Percentiles rank a stretch among this genome's conserved stretches.
These are phyloP conservation scores for Poicephalus gulielmi DNA, from an alignment of 2,113 vertebrate species.

Conservation along the genomic window DNA sequence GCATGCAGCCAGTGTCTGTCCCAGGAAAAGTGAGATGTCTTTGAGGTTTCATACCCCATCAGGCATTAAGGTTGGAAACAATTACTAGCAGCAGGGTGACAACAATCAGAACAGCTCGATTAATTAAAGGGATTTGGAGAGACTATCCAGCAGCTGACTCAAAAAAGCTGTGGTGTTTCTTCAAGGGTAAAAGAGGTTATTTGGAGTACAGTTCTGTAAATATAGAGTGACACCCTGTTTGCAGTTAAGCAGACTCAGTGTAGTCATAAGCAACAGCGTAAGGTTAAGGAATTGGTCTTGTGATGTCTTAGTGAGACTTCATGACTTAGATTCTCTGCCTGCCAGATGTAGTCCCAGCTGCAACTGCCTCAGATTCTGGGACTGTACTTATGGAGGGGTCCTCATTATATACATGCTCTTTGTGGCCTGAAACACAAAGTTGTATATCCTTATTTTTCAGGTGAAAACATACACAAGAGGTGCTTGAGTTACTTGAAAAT, in stretches of 20 bases:
- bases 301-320: not conserved
- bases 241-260: not conserved
- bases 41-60: constrained; percentile 17
- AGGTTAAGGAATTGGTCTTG: not conserved
- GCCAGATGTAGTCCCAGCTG: not conserved
- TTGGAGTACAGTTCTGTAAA: not conserved
- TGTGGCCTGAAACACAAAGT: not conserved
- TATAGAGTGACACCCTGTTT: not conserved
- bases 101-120: not conserved
- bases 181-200: not conserved
- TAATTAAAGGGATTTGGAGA: constrained; percentile 13
- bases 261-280: fast-evolving
- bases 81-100: not conserved
- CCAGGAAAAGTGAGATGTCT: constrained; percentile 21
- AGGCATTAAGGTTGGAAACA: not conserved
- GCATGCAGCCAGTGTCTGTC: not conserved
- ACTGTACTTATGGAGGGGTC: not conserved
- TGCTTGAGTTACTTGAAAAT: not conserved
- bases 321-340: not conserved
- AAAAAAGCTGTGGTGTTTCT: not conserved
- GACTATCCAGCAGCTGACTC: not conserved
- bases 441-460: not conserved
- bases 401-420: not conserved
- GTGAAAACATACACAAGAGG: fast-evolving
- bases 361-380: not conserved